These are phyloP conservation scores for Oscheius sp. DNA, from an alignment of 2,888 invertebrate species.

Conservation along the genomic window DNA sequence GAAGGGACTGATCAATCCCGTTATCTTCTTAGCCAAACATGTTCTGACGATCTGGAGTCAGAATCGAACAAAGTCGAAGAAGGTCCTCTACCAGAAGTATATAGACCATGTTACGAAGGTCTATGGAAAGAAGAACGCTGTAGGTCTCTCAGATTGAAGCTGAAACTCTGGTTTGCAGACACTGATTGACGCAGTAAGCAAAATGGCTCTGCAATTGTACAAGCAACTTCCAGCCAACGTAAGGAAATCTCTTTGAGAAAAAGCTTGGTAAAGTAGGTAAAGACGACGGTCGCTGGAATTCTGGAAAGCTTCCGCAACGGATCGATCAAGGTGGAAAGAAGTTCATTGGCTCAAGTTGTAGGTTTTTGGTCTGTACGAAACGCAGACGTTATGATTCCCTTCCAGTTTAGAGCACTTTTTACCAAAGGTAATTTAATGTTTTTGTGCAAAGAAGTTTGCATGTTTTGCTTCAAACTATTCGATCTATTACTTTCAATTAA, in stretches of 20 bases:
- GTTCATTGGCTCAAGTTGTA: background rate
- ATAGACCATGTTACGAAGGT: background rate
- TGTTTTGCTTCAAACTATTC: no score
- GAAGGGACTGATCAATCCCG: slow-evolving; percentile 11
- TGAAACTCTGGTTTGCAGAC: background rate
- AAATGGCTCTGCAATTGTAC: slow-evolving; percentile 12
- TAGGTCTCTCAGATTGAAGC: no score
- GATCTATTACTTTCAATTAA: no score
- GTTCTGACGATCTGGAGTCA: background rate
- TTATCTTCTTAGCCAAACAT: background rate
- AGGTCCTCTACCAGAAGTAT: background rate
- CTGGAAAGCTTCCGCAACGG: background rate
- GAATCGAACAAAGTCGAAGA: background rate
- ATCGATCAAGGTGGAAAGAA: background rate
- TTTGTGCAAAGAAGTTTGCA: no score
- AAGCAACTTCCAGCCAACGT: slow-evolving; percentile 11
- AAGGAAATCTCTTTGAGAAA: background rate
- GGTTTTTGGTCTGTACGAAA: background rate
- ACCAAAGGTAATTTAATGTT: no score
- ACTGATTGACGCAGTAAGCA: background rate
- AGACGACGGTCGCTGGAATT: background rate
- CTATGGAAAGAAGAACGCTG: slow-evolving; percentile 9
- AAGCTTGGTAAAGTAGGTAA: background rate
- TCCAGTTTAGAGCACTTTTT: no score
- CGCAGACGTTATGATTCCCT: no score